Percentiles rank a stretch among this genome's conserved stretches.
Evolutionary conservation across 2,888 invertebrate species (phyloP).

Genomic region (Agonopterix alstromeriana): DNA sequence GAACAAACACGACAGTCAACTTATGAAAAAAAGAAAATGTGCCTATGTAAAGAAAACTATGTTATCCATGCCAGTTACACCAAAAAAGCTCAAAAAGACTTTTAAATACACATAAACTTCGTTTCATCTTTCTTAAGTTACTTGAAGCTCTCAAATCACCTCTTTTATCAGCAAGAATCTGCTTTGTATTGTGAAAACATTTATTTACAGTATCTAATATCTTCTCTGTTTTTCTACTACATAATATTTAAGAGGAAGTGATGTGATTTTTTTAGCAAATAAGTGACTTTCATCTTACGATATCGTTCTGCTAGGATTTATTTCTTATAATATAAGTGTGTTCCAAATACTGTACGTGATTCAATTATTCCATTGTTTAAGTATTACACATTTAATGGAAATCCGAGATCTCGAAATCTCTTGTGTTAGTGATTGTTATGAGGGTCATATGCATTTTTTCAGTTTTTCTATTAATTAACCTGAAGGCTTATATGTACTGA

Average conservation of each 20-base stretch:
- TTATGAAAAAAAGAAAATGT: too few species aligned
- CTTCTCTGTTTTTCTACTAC: slow-evolving; percentile 1
- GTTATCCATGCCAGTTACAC: too few species aligned
- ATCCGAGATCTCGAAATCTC: slow-evolving; percentile 7
- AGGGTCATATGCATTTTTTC: too few species aligned
- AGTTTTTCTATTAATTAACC: too few species aligned
- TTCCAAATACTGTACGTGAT: neutral
- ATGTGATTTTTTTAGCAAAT: slow-evolving; percentile 20
- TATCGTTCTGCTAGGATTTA: neutral
- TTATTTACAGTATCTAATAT: neutral
- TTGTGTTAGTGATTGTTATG: slow-evolving; percentile 7
- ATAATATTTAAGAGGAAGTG: slow-evolving; percentile 8
- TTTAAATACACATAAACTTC: too few species aligned
- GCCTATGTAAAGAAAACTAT: too few species aligned
- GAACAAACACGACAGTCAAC: too few species aligned
- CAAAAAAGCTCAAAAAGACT: too few species aligned
- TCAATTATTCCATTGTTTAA: slow-evolving; percentile 1
- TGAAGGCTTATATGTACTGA: too few species aligned
- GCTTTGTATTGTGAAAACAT: neutral
- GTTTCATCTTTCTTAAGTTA: too few species aligned
- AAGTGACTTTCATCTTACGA: slow-evolving; percentile 1
- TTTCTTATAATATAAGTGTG: neutral
- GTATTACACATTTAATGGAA: too few species aligned
- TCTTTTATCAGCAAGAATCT: neutral
- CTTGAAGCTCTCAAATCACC: too few species aligned